Base-by-base conservation (phyloP, 2,797 vertebrate genomes). In the Crocodylus rhombifer region DNA sequence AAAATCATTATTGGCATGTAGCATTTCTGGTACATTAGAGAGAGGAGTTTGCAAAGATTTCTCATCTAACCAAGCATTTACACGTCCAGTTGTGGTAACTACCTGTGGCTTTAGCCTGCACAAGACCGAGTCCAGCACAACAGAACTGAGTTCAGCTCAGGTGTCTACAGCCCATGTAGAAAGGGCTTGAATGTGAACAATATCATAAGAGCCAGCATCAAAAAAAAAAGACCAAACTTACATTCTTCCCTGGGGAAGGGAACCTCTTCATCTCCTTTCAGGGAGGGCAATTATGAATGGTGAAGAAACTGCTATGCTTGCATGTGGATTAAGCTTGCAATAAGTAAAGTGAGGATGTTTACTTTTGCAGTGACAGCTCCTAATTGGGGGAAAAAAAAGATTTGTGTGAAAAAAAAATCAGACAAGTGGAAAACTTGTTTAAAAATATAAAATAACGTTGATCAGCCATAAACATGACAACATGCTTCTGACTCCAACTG, bases 401-500 rank as follows among this genome's bases (percentile, higher is more conserved):
- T 90, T 91, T 87, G 88, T 96, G 93, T 94, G 42, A 36, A 51
- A 51, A 93, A 87, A 69, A 91, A 91, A 84, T 1, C 0, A 89
- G 94, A 89, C 95, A 95, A 95, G 95, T 95, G 95, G 95, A 93
- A 94, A 80, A 5, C 93, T 92, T 95, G 94, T 90, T 94, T 95
- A 91, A 95, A 96, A 93, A 96, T 94, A 92, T 93, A 94, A 92
- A 94, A 95, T 95, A 96, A 95, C 95, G 92, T 90, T 96, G 94
- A 96, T 96, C 96, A 97, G 88, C 92, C 91, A 80, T 95, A 94
- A 97, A 93, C 92, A 93, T 84, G 94, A 95, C 94, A 93, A 94
- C 82, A 18, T 91, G 94, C 91, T 88, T 73, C 65, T 77, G 76
- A 87, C 88, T 82, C 95, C 95, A 95, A 93, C 95, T 91, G 94